Conservation (phyloP, 2,113 vertebrate species). For the Rousettus leschenaultii region DNA sequence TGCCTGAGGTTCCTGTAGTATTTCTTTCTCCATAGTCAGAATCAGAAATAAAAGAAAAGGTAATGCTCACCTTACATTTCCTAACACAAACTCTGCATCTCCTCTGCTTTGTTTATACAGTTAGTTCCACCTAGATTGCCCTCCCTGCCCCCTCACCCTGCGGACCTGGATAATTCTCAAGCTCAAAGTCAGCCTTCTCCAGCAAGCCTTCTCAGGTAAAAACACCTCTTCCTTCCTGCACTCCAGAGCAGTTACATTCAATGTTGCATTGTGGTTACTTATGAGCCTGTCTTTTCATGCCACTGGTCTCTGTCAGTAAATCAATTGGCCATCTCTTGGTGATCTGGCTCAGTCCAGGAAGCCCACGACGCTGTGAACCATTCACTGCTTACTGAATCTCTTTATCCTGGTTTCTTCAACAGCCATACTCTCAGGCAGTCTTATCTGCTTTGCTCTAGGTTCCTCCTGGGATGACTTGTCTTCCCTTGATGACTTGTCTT, state of each 20-base stretch:
- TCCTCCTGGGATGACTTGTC: not conserved
- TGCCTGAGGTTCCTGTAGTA: not conserved
- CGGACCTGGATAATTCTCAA: not conserved
- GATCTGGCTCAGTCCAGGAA: not conserved
- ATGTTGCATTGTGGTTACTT: not conserved
- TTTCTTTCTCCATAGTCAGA: not conserved
- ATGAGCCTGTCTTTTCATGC: not conserved
- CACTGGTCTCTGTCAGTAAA: not conserved
- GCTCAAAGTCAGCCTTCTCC: no score
- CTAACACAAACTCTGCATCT: not conserved
- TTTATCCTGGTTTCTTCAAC: not conserved
- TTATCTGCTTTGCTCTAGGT: not conserved
- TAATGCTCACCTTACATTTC: not conserved
- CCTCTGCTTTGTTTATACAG: not conserved
- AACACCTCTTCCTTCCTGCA: not conserved
- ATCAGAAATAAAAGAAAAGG: not conserved
- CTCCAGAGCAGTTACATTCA: not conserved
- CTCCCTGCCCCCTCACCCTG: not conserved
- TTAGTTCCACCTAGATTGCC: not conserved
- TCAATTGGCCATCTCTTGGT: not conserved
- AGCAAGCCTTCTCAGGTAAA: not conserved
- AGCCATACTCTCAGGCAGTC: accelerated
- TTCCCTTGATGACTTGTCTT: not conserved
- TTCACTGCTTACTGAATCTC: not conserved
- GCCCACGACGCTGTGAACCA: not conserved